phyloP scores from a whole-genome alignment of 1,140 invertebrate species.

The silkworm (Bombyx mori) region ASM3026992v2 NC_085118.1:3149001-3149500 shows the following conservation, averaged over 20 bases:
- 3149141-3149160: slow-evolving; percentile 35
- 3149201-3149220: slow-evolving; percentile 59
- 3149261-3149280: slow-evolving; percentile 42
- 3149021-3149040: no score
- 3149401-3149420: no score
- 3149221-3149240: slow-evolving; percentile 46
- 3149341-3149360: slow-evolving; percentile 12
- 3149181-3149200: slow-evolving; percentile 51
- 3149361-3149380: no score
- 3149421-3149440: no score
- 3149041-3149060: no score
- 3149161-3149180: slow-evolving; percentile 41
- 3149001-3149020: no score
- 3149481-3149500: no score
- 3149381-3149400: no score
- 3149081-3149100: slow-evolving; percentile 47
- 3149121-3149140: slow-evolving; percentile 49
- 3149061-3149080: slow-evolving; percentile 1
- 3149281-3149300: slow-evolving; percentile 35
- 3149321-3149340: slow-evolving; percentile 43
- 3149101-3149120: slow-evolving; percentile 59
- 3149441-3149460: no score
- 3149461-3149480: no score
- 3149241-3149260: slow-evolving; percentile 34
- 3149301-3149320: slow-evolving; percentile 48